Conservation (phyloP, 64 coral and sea anemone genomes). For the Stichodactyla helianthus region DNA sequence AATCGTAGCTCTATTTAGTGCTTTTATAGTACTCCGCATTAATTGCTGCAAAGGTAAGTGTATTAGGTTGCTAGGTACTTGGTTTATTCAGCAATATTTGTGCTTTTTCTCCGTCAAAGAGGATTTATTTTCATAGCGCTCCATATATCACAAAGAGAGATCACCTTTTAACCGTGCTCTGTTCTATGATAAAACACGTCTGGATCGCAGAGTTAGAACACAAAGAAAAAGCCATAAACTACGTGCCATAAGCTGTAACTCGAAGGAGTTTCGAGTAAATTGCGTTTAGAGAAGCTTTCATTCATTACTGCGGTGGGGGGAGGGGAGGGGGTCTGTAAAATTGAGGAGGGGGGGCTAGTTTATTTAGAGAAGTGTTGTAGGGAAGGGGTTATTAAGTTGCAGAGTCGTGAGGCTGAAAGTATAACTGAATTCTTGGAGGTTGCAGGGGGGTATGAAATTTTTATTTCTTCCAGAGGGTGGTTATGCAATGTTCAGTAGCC, state of each 20-base stretch:
- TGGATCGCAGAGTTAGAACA: neutral
- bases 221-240: neutral
- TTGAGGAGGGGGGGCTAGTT: too few species aligned
- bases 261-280: neutral
- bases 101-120: too few species aligned
- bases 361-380: too few species aligned
- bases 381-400: too few species aligned
- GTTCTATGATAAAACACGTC: neutral
- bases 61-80: neutral
- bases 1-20: neutral
- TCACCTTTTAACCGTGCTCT: neutral
- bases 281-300: too few species aligned
- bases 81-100: neutral
- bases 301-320: too few species aligned
- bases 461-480: too few species aligned
- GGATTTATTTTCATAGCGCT: neutral
- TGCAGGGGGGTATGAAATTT: too few species aligned
- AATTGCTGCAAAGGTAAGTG: neutral
- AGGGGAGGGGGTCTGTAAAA: too few species aligned
- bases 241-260: neutral
- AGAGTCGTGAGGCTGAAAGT: too few species aligned
- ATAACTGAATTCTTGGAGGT: too few species aligned
- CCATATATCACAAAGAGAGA: neutral
- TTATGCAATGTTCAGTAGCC: too few species aligned
- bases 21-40: neutral